Evolutionary conservation across 2,888 invertebrate species (phyloP), one percentile per base, ranked within the genome.

Genomic region (Aricia artaxerxes): DNA sequence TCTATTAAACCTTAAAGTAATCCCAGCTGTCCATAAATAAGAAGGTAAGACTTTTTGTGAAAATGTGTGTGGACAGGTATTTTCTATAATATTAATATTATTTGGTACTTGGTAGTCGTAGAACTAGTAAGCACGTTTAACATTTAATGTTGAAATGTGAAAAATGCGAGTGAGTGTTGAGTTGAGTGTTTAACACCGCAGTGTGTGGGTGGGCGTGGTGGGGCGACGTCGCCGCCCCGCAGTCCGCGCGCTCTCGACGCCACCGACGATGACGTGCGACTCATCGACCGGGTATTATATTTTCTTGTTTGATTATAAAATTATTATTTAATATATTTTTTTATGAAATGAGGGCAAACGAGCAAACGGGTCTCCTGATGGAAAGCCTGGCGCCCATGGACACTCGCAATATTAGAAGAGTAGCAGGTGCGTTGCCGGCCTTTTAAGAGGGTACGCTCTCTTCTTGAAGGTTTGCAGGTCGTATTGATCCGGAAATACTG

Each of bases 201-300:
- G 69, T 69, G 69, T 38, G 35, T 69, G 13, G 69, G 73, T 31
- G 79, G 82, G 81, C 44, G 75, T 35, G 80, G 72, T 16, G 72
- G 82, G 31, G 64, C 78, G 49, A 86, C 86, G 0, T 9, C 49
- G 1, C 87, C 87, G 2, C 85, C 86, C 81, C 79, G 72, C 79
- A 84, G 79, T 80, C 81, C 57, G 16, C 80, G 78, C 38, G 44
- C 72, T 16, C 53, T 38, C 7, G 31, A 53, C 44, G 11, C 53
- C 24, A 75, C 57, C 38, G 44, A 79, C 64, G 84, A 83, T 1
- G 88, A 88, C 49, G 80, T 88, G 31, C 86, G 87, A 2, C 80
- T 86, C 31, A 86, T 88, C 79, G 89, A 88, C 80, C 82, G 83
- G 81, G 91, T 91, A 24, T 24, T 24, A 24, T 24, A 82, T 82